These are phyloP conservation scores for Hyaena hyaena DNA, from an alignment of 2,113 vertebrate species.

Conservation along the genomic window DNA sequence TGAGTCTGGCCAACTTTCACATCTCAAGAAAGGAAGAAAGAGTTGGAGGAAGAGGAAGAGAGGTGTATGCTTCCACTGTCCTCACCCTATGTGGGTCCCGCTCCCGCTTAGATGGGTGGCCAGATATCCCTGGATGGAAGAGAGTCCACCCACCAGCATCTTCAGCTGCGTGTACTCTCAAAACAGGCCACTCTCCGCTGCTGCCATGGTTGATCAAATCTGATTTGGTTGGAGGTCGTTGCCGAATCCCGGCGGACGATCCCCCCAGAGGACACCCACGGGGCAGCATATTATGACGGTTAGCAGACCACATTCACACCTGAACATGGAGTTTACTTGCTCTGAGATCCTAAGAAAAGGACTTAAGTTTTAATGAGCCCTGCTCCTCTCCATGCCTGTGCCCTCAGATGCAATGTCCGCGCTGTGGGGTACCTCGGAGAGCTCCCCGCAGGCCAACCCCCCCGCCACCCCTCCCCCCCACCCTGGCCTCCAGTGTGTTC, in stretches of 20 bases:
- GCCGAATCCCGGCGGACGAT: neutral
- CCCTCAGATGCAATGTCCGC: neutral
- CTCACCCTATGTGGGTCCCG: neutral
- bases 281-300: no score
- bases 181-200: rapidly evolving
- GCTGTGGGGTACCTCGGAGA: neutral
- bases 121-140: neutral
- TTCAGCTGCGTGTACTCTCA: neutral
- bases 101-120: neutral
- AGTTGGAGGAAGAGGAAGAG: neutral
- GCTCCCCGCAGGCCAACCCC: neutral
- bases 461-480: neutral
- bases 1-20: neutral
- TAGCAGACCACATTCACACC: neutral
- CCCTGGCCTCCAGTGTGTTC: rapidly evolving
- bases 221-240: neutral
- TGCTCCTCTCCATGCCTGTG: neutral
- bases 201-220: neutral
- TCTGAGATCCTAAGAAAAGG: neutral
- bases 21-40: neutral
- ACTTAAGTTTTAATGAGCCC: neutral
- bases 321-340: neutral
- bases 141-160: neutral
- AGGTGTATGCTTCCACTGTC: rapidly evolving
- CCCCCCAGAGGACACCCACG: rapidly evolving